Evolutionary conservation across 2,888 invertebrate genomes (phyloP).

Genomic region (Andrena bicolor): DNA sequence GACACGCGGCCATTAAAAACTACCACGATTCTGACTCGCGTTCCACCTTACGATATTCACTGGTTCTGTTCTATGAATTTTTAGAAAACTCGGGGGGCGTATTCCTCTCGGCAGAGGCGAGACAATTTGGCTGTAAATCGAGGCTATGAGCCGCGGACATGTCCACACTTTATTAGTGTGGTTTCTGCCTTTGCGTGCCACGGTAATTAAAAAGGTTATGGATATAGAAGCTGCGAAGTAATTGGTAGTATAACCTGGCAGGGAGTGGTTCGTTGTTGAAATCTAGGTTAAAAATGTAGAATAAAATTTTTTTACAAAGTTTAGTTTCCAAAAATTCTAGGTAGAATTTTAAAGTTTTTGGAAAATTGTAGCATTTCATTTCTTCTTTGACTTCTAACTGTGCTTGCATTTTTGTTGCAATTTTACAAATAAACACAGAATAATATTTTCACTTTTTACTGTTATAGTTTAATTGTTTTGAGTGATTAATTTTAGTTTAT

Average conservation of each 20-base stretch:
- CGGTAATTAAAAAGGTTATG: background rate
- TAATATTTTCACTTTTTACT: too few species aligned
- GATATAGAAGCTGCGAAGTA: background rate
- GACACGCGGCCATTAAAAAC: constrained; percentile 64
- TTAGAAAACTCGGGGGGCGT: constrained; percentile 1
- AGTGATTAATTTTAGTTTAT: too few species aligned
- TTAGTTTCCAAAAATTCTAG: too few species aligned
- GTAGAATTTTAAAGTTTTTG: too few species aligned
- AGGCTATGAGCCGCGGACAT: background rate
- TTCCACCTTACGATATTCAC: constrained; percentile 8
- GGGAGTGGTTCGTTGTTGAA: too few species aligned
- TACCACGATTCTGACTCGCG: constrained; percentile 15
- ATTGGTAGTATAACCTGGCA: background rate
- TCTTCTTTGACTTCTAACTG: too few species aligned
- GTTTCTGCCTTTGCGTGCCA: background rate
- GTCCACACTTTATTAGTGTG: background rate
- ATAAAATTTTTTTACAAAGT: too few species aligned
- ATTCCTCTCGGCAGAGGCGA: background rate
- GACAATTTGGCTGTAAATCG: background rate
- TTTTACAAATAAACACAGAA: too few species aligned
- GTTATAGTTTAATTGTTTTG: too few species aligned
- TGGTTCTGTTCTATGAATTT: constrained; percentile 12
- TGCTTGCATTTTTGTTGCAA: too few species aligned
- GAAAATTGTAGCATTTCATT: too few species aligned
- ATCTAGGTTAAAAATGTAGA: too few species aligned